Evolutionary conservation across 2,888 invertebrate species (phyloP).

Genomic region (Fragum fragum): DNA sequence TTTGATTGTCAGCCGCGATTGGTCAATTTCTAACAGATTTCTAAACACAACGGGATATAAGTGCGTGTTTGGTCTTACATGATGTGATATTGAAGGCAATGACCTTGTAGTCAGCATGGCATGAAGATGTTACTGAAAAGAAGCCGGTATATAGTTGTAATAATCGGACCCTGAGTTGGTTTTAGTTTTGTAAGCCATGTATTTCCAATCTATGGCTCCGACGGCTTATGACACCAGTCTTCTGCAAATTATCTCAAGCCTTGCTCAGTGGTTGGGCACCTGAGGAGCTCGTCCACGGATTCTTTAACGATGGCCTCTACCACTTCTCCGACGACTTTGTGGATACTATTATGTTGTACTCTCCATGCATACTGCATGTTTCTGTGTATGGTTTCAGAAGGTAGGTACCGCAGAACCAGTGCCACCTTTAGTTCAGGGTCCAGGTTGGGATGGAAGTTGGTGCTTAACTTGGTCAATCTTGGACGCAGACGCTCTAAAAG

Average conservation of each 20-base stretch:
- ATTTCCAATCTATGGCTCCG: neutral
- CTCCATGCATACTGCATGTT: too few relatives aligned
- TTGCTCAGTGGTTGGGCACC: constrained; percentile 37
- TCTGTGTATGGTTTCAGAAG: constrained; percentile 54
- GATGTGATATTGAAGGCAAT: too few relatives aligned
- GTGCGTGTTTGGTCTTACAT: too few relatives aligned
- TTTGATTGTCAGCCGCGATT: too few relatives aligned
- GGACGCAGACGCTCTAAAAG: constrained; percentile 46
- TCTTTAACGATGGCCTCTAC: constrained; percentile 61
- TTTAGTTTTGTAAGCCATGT: too few relatives aligned
- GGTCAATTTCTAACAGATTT: too few relatives aligned
- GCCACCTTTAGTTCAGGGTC: constrained; percentile 51
- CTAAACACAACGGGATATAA: too few relatives aligned
- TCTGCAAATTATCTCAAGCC: constrained; percentile 33
- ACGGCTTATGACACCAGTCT: constrained; percentile 29
- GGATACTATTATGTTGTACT: constrained; percentile 61
- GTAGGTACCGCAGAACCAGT: constrained; percentile 56
- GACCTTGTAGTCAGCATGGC: too few relatives aligned
- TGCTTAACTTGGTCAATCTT: constrained; percentile 58
- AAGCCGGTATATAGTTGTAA: too few relatives aligned
- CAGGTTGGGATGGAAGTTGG: constrained; percentile 41
- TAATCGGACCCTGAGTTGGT: too few relatives aligned
- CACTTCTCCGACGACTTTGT: constrained; percentile 54
- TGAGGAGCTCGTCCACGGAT: constrained; percentile 43
- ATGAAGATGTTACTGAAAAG: too few relatives aligned